A percentile compares a stretch with the other conserved stretches of the same genome.
phyloP scores from a whole-genome alignment of 2,113 vertebrate genomes.

The Oreotragus oreotragus region DNA sequence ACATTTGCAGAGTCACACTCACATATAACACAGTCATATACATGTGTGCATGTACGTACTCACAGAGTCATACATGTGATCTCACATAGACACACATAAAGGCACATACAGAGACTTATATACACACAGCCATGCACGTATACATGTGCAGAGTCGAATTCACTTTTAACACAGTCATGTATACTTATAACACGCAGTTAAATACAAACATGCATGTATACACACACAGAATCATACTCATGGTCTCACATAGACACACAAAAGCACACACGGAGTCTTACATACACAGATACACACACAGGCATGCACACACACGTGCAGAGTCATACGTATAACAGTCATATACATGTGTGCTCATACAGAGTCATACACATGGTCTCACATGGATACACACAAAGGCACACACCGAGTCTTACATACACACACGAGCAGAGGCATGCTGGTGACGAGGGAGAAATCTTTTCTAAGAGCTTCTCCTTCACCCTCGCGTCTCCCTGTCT shows the following conservation, averaged over 20 bases:
- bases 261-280: not conserved
- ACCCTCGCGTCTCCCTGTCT: not conserved
- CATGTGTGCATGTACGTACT: not conserved
- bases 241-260: not conserved
- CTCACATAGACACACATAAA: not conserved
- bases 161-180: not conserved
- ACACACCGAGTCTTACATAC: not conserved
- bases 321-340: not conserved
- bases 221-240: no score
- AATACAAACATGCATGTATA: not conserved
- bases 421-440: not conserved
- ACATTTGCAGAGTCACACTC: not conserved
- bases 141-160: not conserved
- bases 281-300: not conserved
- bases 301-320: fast-evolving
- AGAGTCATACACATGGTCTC: not conserved
- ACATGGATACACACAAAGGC: not conserved
- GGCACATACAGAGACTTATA: not conserved
- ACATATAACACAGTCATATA: not conserved
- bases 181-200: not conserved
- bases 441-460: not conserved
- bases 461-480: not conserved
- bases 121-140: not conserved
- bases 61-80: not conserved
- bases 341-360: not conserved